Evolutionary conservation across 2,113 vertebrate species (phyloP).

Genomic region (Lycocorax pyrrhopterus): DNA sequence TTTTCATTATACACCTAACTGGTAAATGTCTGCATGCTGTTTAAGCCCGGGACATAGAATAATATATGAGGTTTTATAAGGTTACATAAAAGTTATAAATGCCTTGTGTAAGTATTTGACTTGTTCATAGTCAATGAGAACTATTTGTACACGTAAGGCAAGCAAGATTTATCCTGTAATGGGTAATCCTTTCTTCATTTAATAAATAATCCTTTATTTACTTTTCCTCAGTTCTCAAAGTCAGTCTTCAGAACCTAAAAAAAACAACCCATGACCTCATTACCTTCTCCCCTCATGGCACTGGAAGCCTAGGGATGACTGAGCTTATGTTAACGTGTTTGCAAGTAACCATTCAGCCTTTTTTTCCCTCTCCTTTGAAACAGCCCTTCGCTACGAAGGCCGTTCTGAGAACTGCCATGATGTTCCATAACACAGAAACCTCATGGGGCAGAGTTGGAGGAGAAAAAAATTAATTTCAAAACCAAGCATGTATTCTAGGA

Average conservation of each 20-base stretch:
- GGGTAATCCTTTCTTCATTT: conserved; percentile 61
- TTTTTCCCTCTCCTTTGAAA: not conserved
- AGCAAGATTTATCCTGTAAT: conserved; percentile 55
- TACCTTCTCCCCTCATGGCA: conserved; percentile 38
- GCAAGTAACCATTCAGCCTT: not conserved
- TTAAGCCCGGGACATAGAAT: not conserved
- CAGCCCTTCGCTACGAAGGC: not conserved
- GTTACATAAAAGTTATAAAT: conserved; percentile 27
- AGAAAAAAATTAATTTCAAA: not conserved
- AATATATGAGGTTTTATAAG: not conserved
- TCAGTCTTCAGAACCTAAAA: conserved; percentile 40
- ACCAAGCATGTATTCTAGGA: not conserved
- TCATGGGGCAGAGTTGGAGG: not conserved
- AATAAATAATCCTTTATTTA: conserved; percentile 65
- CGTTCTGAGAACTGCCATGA: not conserved
- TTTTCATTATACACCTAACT: not conserved
- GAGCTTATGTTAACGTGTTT: conserved; percentile 6
- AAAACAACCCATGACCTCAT: conserved; percentile 52
- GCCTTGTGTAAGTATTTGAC: conserved; percentile 45
- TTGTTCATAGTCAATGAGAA: conserved; percentile 45
- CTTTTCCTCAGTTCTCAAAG: conserved; percentile 50
- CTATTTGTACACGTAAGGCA: conserved; percentile 26
- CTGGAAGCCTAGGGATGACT: conserved; percentile 27
- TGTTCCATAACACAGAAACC: not conserved
- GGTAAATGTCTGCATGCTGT: not conserved